A percentile compares a stretch with the other conserved stretches of the same genome.
phyloP scores from a whole-genome alignment of 2,797 vertebrate species.

The Phoebastria nigripes region DNA sequence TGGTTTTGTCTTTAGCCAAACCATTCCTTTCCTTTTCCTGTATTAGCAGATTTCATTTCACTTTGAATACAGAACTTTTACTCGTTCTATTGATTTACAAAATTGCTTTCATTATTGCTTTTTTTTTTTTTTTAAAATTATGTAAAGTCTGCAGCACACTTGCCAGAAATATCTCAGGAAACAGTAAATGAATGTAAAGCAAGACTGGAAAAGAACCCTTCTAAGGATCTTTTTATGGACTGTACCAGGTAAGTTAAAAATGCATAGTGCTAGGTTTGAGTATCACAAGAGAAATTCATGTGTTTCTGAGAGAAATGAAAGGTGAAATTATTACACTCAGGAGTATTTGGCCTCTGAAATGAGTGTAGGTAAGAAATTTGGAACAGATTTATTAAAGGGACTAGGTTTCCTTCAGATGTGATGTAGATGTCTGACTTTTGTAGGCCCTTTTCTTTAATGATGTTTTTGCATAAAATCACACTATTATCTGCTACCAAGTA shows the following conservation, averaged over 20 bases:
- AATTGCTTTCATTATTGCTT: not conserved
- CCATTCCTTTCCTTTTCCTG: not conserved
- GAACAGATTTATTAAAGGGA: not conserved
- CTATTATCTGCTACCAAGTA: not conserved
- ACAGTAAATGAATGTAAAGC: constrained; percentile 81
- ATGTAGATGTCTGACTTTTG: not conserved
- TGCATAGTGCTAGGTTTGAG: not conserved
- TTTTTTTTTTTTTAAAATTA: not conserved
- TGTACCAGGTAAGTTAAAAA: constrained; percentile 81
- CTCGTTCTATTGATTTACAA: not conserved
- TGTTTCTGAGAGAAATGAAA: not conserved
- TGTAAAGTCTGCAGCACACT: constrained; percentile 77
- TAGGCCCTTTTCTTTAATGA: not conserved
- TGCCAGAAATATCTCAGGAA: constrained; percentile 85
- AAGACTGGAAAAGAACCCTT: constrained; percentile 83
- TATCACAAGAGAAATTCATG: not conserved
- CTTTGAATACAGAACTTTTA: not conserved
- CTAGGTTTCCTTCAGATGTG: not conserved
- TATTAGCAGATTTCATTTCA: not conserved
- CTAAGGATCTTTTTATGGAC: constrained; percentile 87
- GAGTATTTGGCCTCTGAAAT: not conserved
- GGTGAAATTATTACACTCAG: not conserved
- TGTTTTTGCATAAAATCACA: not conserved
- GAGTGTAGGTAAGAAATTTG: not conserved
- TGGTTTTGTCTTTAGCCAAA: not conserved